Conservation (phyloP, 2,888 invertebrate genomes). For the Aplocera efformata region DNA sequence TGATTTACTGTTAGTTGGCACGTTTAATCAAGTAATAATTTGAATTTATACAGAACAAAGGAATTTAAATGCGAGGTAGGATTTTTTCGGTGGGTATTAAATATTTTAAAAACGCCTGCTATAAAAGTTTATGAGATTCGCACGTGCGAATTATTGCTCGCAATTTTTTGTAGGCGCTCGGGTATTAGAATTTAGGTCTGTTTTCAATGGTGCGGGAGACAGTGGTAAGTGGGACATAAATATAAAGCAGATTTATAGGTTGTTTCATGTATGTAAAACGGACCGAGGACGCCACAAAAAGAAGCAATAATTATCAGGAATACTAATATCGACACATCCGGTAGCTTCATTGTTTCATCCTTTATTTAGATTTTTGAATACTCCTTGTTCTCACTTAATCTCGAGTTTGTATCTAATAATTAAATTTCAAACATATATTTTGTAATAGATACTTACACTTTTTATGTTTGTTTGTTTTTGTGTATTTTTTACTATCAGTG, state of each 20-base stretch:
- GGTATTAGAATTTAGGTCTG: slow-evolving; percentile 21
- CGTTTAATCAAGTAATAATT: slow-evolving; percentile 12
- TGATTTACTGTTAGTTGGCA: slow-evolving; percentile 13
- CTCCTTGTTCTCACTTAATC: no score
- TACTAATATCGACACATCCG: no score
- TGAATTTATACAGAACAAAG: not conserved
- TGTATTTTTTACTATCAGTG: no score
- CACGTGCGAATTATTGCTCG: slow-evolving; percentile 23
- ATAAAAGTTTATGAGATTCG: slow-evolving; percentile 21
- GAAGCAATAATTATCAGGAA: no score
- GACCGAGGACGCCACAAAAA: no score
- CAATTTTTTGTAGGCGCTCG: slow-evolving; percentile 18
- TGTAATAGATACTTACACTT: no score
- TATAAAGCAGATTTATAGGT: not conserved
- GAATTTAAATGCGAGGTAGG: slow-evolving; percentile 2
- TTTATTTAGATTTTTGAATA: no score
- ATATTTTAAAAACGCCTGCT: slow-evolving; percentile 23
- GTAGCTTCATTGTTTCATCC: no score
- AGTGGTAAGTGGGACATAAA: slow-evolving; percentile 18
- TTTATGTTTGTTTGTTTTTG: no score
- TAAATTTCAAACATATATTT: no score
- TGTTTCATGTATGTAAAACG: no score
- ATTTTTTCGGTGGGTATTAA: slow-evolving; percentile 14
- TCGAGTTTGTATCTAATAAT: no score
- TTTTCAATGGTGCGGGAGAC: slow-evolving; percentile 16